A percentile compares a stretch with the other conserved stretches of the same genome.
Evolutionary conservation across 2,888 invertebrate species (phyloP).

Genomic region (Caenorhabditis zanzibari): DNA sequence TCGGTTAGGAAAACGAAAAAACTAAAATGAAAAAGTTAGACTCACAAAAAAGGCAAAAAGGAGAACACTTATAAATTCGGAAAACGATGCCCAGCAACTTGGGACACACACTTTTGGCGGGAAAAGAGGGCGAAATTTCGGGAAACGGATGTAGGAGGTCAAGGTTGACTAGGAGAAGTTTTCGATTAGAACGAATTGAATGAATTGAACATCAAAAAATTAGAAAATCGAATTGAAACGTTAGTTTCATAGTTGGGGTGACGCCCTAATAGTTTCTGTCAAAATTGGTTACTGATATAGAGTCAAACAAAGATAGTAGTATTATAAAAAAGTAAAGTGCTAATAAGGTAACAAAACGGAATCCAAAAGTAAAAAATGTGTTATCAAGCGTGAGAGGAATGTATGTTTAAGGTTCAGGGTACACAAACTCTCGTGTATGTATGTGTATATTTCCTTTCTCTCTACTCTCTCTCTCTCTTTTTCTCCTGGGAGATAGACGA

Average conservation of each 20-base stretch:
- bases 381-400: conserved; percentile 9
- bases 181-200: no score
- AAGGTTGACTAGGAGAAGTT: no score
- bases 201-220: no score
- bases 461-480: conserved; percentile 5
- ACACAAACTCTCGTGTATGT: conserved; percentile 26
- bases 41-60: neutral
- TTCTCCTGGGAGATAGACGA: neutral
- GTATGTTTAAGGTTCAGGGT: conserved; percentile 31
- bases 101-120: no score
- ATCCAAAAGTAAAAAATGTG: conserved; percentile 1
- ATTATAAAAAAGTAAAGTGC: neutral
- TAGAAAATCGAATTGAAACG: no score
- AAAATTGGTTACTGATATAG: no score
- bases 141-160: no score
- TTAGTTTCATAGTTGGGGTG: no score
- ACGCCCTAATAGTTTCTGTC: no score
- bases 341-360: neutral
- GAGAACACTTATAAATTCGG: neutral
- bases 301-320: no score
- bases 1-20: neutral
- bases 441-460: neutral
- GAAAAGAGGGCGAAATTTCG: no score
- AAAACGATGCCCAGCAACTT: no score
- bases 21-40: neutral